A percentile compares a stretch with the other conserved stretches of the same genome.
These are phyloP conservation scores for Dorcus hopei DNA, from an alignment of 2,888 invertebrate genomes.

Conservation along the genomic window DNA sequence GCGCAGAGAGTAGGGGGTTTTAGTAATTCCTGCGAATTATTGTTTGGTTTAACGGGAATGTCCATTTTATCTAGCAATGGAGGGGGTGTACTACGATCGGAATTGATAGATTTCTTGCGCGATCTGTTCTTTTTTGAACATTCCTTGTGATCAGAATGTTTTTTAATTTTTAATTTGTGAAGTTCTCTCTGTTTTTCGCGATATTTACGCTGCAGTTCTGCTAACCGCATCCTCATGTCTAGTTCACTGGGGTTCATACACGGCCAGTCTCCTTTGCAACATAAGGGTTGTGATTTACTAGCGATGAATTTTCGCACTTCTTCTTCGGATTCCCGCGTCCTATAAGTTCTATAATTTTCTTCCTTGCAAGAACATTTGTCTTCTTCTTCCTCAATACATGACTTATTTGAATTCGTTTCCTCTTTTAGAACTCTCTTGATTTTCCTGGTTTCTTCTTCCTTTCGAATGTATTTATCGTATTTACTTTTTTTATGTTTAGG, in stretches of 20 bases:
- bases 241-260: constrained; percentile 72
- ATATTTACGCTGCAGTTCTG: constrained; percentile 77
- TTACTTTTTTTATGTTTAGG: constrained; percentile 46
- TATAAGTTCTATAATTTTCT: constrained; percentile 37
- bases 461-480: constrained; percentile 28
- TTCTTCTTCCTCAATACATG: constrained; percentile 24
- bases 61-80: constrained; percentile 43
- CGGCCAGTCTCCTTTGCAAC: constrained; percentile 44
- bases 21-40: constrained; percentile 37
- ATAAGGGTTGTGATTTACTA: constrained; percentile 38
- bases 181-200: constrained; percentile 81
- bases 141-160: constrained; percentile 21
- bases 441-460: constrained; percentile 25
- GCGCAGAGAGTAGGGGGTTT: constrained; percentile 48
- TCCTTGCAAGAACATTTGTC: constrained; percentile 36
- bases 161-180: constrained; percentile 60
- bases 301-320: constrained; percentile 44
- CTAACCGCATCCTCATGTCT: constrained; percentile 77
- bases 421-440: constrained; percentile 24
- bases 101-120: constrained; percentile 48
- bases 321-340: constrained; percentile 49
- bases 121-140: constrained; percentile 50
- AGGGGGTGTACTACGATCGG: constrained; percentile 40
- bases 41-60: constrained; percentile 30
- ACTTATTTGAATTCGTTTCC: constrained; percentile 30